Conservation (phyloP, 1,140 invertebrate species). For the Anastrepha obliqua region DNA sequence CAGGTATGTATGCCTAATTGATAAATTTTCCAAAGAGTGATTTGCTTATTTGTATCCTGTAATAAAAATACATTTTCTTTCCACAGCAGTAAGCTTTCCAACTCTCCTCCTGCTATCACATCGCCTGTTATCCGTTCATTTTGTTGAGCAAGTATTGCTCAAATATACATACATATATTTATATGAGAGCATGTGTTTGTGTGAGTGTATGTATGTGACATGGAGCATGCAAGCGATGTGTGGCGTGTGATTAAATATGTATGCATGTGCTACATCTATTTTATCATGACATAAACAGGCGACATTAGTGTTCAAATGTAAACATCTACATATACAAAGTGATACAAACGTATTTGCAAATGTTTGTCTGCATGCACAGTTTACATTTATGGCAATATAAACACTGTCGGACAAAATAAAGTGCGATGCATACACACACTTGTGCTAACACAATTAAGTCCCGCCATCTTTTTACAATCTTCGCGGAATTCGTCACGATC, state of each 20-base stretch:
- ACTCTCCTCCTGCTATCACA: background rate
- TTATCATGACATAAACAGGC: slow-evolving; percentile 40
- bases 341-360: background rate
- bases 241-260: slow-evolving; percentile 23
- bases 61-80: background rate
- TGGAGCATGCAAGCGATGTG: background rate
- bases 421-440: too few relatives aligned
- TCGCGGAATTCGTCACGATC: too few relatives aligned
- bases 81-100: background rate
- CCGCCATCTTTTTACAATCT: too few relatives aligned
- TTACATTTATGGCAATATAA: background rate
- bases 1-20: background rate
- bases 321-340: background rate
- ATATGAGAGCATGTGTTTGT: background rate
- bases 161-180: too few relatives aligned
- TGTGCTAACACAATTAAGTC: too few relatives aligned
- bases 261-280: too few relatives aligned
- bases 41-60: background rate
- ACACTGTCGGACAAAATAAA: too few relatives aligned
- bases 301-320: slow-evolving; percentile 38
- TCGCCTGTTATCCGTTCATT: background rate
- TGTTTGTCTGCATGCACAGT: background rate
- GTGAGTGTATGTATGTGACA: background rate
- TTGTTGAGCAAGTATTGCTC: too few relatives aligned
- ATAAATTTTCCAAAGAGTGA: background rate